Conservation (phyloP, 1,140 invertebrate genomes). For the Sipha flava region DNA sequence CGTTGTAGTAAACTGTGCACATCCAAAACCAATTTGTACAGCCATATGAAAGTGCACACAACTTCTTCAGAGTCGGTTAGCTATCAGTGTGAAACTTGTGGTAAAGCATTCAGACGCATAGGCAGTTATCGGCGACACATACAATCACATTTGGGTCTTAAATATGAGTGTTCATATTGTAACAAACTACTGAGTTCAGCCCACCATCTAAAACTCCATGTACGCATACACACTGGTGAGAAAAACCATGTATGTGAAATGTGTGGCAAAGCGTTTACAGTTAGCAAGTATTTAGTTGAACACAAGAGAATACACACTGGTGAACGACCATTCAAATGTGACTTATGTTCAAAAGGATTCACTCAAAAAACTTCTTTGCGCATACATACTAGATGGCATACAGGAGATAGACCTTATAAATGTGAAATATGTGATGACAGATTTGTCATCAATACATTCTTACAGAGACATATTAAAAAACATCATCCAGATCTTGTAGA, state of each 20-base stretch:
- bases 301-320: slow-evolving; percentile 86
- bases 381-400: slow-evolving; percentile 50
- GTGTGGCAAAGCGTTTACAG: slow-evolving; percentile 82
- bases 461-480: slow-evolving; percentile 61
- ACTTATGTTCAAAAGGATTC: slow-evolving; percentile 74
- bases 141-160: slow-evolving; percentile 23
- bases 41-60: slow-evolving; percentile 63
- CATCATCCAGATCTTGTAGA: not conserved
- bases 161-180: slow-evolving; percentile 24
- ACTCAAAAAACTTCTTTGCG: slow-evolving; percentile 55
- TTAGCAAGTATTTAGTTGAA: slow-evolving; percentile 85
- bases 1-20: slow-evolving; percentile 35
- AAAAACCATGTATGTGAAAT: slow-evolving; percentile 60
- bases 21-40: slow-evolving; percentile 34
- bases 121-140: slow-evolving; percentile 58
- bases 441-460: slow-evolving; percentile 55
- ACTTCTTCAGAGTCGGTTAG: slow-evolving; percentile 60
- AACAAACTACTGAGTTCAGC: slow-evolving; percentile 19
- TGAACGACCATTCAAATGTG: slow-evolving; percentile 67
- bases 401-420: slow-evolving; percentile 51
- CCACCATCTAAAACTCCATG: slow-evolving; percentile 46
- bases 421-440: slow-evolving; percentile 49
- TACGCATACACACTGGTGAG: slow-evolving; percentile 55
- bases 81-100: slow-evolving; percentile 68
- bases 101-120: slow-evolving; percentile 69